phyloP scores from a whole-genome alignment of 2,113 vertebrate species.

The Vombatus ursinus region DNA sequence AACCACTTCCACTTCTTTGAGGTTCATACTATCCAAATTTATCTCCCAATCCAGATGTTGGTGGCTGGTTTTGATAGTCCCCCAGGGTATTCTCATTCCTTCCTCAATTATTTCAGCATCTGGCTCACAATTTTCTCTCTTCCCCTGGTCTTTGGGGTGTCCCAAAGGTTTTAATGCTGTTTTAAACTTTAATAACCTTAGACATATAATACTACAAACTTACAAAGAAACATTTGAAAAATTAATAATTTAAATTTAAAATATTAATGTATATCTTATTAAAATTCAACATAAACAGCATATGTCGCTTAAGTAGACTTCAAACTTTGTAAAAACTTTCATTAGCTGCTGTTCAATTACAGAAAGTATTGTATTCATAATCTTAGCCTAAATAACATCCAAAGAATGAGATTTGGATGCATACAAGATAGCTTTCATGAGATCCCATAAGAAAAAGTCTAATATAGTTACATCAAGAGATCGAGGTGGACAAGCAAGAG shows the following conservation, averaged over 20 bases:
- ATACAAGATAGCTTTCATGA: neutral
- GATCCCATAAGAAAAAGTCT: neutral
- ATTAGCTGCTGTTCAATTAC: neutral
- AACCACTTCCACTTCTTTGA: neutral
- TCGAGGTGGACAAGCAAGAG: neutral
- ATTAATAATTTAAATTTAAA: neutral
- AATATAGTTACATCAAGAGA: neutral
- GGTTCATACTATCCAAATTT: neutral
- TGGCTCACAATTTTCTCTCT: neutral
- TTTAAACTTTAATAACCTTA: neutral
- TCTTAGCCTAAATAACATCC: neutral
- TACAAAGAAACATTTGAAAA: neutral
- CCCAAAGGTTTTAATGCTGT: neutral
- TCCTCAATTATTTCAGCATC: neutral
- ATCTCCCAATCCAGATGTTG: neutral
- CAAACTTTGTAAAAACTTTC: neutral
- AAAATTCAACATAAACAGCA: neutral
- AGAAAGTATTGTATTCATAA: neutral
- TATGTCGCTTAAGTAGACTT: neutral
- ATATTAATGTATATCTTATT: neutral
- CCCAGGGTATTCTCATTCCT: neutral
- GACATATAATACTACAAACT: neutral
- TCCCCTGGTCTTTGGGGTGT: neutral
- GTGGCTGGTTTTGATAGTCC: neutral
- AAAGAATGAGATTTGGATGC: neutral